Evolutionary conservation across 1,140 invertebrate genomes (phyloP).

Genomic region (Helicoverpa zea): DNA sequence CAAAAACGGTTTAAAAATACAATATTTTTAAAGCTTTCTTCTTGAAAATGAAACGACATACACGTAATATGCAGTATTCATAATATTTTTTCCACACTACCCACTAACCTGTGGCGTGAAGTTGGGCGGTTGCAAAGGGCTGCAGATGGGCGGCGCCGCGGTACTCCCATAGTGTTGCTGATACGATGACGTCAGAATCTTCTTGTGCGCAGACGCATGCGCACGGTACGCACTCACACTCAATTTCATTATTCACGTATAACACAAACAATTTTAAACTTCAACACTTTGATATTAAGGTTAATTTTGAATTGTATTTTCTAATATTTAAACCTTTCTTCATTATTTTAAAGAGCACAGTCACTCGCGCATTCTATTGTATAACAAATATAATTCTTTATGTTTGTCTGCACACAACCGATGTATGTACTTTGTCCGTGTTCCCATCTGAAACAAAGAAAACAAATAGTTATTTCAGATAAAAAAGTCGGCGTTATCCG

Average conservation of each 20-base stretch:
- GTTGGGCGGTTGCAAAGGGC: slow-evolving; percentile 77
- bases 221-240: slow-evolving; percentile 94
- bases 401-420: slow-evolving; percentile 11
- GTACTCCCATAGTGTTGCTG: slow-evolving; percentile 93
- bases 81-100: neutral
- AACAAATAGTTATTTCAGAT: neutral
- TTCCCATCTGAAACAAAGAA: slow-evolving; percentile 42
- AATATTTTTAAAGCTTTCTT: slow-evolving; percentile 11
- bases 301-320: slow-evolving; percentile 23
- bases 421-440: neutral
- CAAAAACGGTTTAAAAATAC: no score
- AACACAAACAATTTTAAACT: slow-evolving; percentile 23
- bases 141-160: slow-evolving; percentile 88
- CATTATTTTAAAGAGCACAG: neutral
- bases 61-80: neutral
- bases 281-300: slow-evolving; percentile 8
- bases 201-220: slow-evolving; percentile 94
- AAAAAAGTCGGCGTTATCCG: no score
- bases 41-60: neutral
- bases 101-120: slow-evolving; percentile 80
- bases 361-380: slow-evolving; percentile 30
- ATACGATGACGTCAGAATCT: slow-evolving; percentile 92
- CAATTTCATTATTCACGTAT: slow-evolving; percentile 89
- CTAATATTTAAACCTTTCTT: neutral
- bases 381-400: slow-evolving; percentile 12